A percentile compares a stretch with the other conserved stretches of the same genome.
phyloP scores from a whole-genome alignment of 2,888 invertebrate genomes.

The Hesperia comma region DNA sequence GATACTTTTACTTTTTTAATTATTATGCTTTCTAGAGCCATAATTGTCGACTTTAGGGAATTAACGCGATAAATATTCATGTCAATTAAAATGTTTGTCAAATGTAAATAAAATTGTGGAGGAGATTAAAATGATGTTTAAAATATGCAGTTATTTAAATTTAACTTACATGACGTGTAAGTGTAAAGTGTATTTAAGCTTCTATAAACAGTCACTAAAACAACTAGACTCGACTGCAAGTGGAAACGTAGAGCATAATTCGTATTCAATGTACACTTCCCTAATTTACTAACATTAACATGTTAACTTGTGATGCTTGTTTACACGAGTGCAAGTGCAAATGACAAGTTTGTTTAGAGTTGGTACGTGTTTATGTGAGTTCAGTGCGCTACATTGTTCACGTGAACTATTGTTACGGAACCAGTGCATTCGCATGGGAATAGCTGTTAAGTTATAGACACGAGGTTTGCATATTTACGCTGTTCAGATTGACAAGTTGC shows the following conservation, averaged over 20 bases:
- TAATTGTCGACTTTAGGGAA: no score
- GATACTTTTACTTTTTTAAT: no score
- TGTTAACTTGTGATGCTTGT: conserved; percentile 1
- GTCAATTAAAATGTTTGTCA: no score
- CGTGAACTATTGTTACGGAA: conserved; percentile 21
- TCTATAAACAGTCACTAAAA: no score
- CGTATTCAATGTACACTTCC: not conserved
- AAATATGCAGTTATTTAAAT: no score
- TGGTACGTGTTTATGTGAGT: not conserved
- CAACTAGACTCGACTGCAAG: not conserved
- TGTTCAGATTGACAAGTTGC: not conserved
- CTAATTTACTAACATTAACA: conserved; percentile 1
- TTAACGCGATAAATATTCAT: no score
- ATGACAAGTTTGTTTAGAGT: conserved; percentile 3
- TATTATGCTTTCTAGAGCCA: no score
- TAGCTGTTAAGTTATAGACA: not conserved
- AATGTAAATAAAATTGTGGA: no score
- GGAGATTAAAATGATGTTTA: no score
- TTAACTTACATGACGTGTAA: no score
- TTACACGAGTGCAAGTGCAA: conserved; percentile 3
- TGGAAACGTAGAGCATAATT: not conserved
- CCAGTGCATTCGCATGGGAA: conserved; percentile 18
- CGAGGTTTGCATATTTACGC: not conserved
- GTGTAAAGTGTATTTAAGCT: no score
- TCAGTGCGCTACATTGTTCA: conserved; percentile 11